phyloP scores from a whole-genome alignment of 2,797 vertebrate species.

The Ceyx erithaca region DNA sequence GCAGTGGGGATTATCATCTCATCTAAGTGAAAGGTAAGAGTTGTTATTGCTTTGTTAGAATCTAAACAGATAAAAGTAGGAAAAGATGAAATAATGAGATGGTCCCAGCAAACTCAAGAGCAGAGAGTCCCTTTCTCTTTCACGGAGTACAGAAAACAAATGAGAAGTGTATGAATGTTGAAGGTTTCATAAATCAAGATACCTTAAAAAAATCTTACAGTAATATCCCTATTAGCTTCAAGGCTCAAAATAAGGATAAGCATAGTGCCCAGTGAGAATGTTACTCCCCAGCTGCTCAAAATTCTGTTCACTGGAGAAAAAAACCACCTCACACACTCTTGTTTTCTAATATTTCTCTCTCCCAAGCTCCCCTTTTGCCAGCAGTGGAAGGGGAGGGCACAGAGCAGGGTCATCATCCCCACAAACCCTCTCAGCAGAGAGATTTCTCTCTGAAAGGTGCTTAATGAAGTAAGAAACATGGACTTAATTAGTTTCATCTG shows the following conservation, averaged over 20 bases:
- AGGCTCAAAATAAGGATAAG: not conserved
- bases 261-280: not conserved
- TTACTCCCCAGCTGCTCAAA: not conserved
- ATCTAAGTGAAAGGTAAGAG: not conserved
- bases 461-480: not conserved
- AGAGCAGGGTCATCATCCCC: not conserved
- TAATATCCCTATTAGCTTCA: not conserved
- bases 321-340: not conserved
- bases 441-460: not conserved
- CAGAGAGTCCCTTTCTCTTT: not conserved
- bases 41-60: not conserved
- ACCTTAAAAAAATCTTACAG: not conserved
- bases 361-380: not conserved
- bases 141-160: not conserved
- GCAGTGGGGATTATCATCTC: not conserved
- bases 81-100: not conserved
- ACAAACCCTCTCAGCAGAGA: not conserved
- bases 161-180: not conserved
- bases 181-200: not conserved
- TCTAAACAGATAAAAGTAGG: not conserved
- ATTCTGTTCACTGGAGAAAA: not conserved
- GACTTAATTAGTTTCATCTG: conserved; percentile 1
- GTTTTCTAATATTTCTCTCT: not conserved
- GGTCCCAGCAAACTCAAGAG: not conserved
- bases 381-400: not conserved